These are phyloP conservation scores for Apis cerana DNA, from an alignment of 1,140 invertebrate species.

Conservation along the genomic window DNA sequence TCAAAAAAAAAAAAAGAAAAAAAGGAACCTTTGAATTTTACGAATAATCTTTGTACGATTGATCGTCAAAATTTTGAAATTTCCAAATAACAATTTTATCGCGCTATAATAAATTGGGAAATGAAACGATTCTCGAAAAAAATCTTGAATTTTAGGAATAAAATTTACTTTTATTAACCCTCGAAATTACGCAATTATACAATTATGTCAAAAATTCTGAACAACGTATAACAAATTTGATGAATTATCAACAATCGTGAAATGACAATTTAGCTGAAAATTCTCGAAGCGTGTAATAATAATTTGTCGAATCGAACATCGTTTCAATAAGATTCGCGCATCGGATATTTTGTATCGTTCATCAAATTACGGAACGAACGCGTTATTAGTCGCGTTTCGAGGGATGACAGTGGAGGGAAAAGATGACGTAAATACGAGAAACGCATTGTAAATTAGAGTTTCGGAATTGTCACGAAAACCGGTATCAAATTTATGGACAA, in stretches of 20 bases:
- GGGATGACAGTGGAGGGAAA: conserved; percentile 8
- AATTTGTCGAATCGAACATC: not conserved
- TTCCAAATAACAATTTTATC: no score
- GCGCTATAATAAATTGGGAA: no score
- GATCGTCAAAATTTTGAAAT: no score
- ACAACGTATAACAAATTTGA: not conserved
- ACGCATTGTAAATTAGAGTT: conserved; percentile 55
- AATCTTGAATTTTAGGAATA: no score
- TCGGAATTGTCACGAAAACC: conserved; percentile 47
- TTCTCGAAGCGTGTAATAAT: not conserved
- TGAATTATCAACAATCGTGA: not conserved
- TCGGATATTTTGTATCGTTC: not conserved
- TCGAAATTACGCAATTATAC: not conserved
- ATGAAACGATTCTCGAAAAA: no score
- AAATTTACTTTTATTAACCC: not conserved
- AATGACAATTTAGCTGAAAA: no score
- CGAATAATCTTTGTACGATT: conserved; percentile 19
- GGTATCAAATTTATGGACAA: conserved; percentile 62
- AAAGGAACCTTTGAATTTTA: conserved; percentile 23
- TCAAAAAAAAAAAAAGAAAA: not conserved
- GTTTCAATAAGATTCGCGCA: not conserved
- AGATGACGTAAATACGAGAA: conserved; percentile 29
- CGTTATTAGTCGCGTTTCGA: not conserved
- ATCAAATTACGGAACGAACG: not conserved
- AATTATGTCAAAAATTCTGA: not conserved